phyloP scores from a whole-genome alignment of 2,888 invertebrate genomes.

The Nematopogon swammerdamellus region DNA sequence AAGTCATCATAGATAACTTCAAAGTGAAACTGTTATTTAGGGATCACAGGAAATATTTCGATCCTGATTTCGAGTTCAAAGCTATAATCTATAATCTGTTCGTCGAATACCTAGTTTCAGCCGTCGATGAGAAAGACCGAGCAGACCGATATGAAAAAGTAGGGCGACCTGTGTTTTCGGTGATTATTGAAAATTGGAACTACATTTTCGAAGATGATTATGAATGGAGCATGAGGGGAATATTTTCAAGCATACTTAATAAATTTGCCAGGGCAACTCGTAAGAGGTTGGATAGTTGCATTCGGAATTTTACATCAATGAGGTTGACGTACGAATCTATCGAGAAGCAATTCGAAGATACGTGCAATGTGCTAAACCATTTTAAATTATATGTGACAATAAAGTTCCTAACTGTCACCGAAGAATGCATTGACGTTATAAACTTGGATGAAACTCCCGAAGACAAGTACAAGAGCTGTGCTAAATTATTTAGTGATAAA shows the following conservation, averaged over 20 bases:
- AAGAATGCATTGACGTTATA: too few species aligned
- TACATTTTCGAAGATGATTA: not conserved
- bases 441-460: too few species aligned
- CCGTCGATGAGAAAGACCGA: not conserved
- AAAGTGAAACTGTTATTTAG: too few species aligned
- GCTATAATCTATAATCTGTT: not conserved
- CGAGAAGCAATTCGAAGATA: not conserved
- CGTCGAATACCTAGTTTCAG: not conserved
- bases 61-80: not conserved
- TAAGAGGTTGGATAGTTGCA: too few species aligned
- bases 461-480: not conserved
- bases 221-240: not conserved
- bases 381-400: not conserved
- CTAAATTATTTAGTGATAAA: not conserved
- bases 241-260: not conserved
- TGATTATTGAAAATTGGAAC: not conserved
- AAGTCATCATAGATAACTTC: not conserved
- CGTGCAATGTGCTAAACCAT: not conserved
- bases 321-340: too few species aligned
- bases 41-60: not conserved
- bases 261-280: too few species aligned
- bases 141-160: not conserved
- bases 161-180: not conserved
- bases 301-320: too few species aligned
- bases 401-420: not conserved